A percentile compares a stretch with the other conserved stretches of the same genome.
Evolutionary conservation across 35 echinoderm and acorn worm species (phyloP).

Genomic region (Apostichopus japonicus): DNA sequence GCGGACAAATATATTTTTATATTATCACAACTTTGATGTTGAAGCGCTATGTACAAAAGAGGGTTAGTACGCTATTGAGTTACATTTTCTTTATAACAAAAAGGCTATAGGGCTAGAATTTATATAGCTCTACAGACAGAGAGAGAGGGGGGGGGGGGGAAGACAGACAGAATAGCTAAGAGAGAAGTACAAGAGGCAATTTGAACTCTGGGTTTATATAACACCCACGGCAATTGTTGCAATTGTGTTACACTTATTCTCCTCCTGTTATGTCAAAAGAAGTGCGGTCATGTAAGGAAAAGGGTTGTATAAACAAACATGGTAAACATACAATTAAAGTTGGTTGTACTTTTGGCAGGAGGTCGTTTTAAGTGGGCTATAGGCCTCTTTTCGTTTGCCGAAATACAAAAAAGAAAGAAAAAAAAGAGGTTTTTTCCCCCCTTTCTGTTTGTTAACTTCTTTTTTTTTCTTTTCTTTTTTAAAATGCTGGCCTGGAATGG

Average conservation of each 20-base stretch:
- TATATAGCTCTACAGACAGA: background rate
- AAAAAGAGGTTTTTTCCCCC: background rate
- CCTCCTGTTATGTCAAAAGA: background rate
- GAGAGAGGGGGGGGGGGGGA: no score
- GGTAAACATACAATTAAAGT: background rate
- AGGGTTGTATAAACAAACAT: constrained; percentile 8
- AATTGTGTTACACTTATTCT: constrained; percentile 9
- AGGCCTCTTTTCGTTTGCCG: background rate
- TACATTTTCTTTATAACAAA: background rate
- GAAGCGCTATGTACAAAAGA: constrained; percentile 4
- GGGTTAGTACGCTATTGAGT: background rate
- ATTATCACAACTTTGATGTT: constrained; percentile 49
- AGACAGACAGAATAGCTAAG: background rate
- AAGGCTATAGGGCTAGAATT: background rate
- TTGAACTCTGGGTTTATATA: background rate
- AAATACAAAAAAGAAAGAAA: background rate
- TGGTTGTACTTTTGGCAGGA: background rate
- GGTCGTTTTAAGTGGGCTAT: background rate
- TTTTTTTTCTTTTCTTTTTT: background rate
- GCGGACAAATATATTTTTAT: constrained; percentile 38
- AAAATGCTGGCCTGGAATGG: background rate
- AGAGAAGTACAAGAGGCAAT: background rate
- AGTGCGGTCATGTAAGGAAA: background rate
- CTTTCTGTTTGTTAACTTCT: no score
- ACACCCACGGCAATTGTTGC: background rate